Evolutionary conservation across 2,888 invertebrate species (phyloP).

Genomic region (Drosophila borealis): DNA sequence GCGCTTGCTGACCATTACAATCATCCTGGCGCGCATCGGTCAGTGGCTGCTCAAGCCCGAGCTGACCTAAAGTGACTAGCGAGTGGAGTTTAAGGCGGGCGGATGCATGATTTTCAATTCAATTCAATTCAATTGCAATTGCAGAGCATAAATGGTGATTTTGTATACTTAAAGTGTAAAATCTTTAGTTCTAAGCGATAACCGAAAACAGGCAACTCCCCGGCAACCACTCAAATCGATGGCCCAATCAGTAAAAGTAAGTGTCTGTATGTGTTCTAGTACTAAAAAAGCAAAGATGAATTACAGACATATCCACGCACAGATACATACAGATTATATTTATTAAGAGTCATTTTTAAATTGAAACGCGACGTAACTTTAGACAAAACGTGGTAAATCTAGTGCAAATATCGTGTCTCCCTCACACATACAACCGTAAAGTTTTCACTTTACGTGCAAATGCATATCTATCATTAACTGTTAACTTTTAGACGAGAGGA

Average conservation of each 20-base stretch:
- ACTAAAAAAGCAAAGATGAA: neutral
- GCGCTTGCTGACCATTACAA: conserved; percentile 69
- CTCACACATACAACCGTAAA: conserved; percentile 22
- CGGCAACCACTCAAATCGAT: conserved; percentile 30
- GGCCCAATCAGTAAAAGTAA: conserved; percentile 33
- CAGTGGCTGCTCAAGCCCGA: conserved; percentile 75
- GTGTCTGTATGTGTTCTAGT: conserved; percentile 43
- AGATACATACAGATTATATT: conserved; percentile 20
- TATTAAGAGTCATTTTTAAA: conserved; percentile 9
- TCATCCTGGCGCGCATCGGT: conserved; percentile 72
- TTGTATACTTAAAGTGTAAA: conserved; percentile 78
- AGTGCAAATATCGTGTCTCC: conserved; percentile 53
- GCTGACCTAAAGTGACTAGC: conserved; percentile 59
- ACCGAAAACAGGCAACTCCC: conserved; percentile 24
- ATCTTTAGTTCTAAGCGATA: conserved; percentile 69
- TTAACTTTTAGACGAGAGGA: conserved; percentile 32
- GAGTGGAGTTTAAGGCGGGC: conserved; percentile 11
- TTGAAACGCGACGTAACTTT: conserved; percentile 24
- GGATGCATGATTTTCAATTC: conserved; percentile 66
- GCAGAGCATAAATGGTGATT: conserved; percentile 79
- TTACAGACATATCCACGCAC: conserved; percentile 21
- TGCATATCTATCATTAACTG: conserved; percentile 46
- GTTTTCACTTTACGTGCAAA: conserved; percentile 22
- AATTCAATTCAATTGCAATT: conserved; percentile 78
- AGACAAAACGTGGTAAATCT: conserved; percentile 53